These are phyloP conservation scores for Orestias chungarensis DNA, from an alignment of 2,797 vertebrate genomes.

Conservation along the genomic window DNA sequence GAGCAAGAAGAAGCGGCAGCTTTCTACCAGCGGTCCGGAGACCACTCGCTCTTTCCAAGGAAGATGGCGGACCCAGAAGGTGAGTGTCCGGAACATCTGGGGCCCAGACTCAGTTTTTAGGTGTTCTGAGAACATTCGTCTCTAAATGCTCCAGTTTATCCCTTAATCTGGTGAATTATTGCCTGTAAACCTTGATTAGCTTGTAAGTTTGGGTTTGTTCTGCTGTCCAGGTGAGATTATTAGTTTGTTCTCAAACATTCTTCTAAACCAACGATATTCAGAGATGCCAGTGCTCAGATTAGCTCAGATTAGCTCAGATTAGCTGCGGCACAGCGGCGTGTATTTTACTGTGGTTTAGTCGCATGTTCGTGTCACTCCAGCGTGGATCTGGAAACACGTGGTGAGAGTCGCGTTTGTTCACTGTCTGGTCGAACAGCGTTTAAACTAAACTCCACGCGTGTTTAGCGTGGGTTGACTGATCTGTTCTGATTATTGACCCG, in stretches of 20 bases:
- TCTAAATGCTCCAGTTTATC: neutral
- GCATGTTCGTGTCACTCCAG: neutral
- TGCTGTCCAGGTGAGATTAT: neutral
- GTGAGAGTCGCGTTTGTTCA: neutral
- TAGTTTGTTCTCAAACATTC: neutral
- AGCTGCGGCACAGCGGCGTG: neutral
- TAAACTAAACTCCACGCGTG: too few relatives aligned
- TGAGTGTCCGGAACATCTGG: neutral
- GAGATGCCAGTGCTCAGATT: neutral
- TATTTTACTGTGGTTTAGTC: neutral
- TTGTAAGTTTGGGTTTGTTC: neutral
- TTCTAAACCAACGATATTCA: neutral
- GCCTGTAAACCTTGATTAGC: too few relatives aligned
- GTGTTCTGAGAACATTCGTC: neutral
- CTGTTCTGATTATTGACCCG: neutral
- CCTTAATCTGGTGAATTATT: neutral
- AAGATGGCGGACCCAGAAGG: constrained; percentile 36
- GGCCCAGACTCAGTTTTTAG: neutral
- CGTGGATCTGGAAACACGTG: neutral
- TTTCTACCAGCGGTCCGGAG: neutral
- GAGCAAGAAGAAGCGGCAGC: neutral
- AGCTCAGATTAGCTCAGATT: neutral
- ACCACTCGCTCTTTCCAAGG: neutral
- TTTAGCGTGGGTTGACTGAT: too few relatives aligned
- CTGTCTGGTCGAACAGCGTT: neutral